Percentiles rank a stretch among this genome's conserved stretches.
These are phyloP conservation scores for Aspidapion aeneum DNA, from an alignment of 2,888 invertebrate genomes.

Conservation along the genomic window DNA sequence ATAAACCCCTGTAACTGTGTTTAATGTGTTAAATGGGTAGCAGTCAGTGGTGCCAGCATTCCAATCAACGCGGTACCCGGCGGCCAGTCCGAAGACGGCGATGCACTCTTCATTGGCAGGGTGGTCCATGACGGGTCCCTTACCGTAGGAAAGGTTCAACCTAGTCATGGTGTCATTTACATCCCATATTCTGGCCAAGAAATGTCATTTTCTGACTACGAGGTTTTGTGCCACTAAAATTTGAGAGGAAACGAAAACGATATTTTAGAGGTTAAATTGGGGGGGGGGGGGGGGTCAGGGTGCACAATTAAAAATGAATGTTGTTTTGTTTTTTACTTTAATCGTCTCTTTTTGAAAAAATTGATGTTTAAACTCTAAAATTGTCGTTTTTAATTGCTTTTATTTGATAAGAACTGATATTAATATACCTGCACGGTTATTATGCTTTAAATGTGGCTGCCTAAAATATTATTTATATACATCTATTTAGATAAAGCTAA, in stretches of 20 bases:
- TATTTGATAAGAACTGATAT: too few relatives aligned
- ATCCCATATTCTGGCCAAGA: conserved; percentile 81
- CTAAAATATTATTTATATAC: background rate
- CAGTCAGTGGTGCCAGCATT: conserved; percentile 53
- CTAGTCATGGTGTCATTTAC: conserved; percentile 71
- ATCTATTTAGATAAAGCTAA: background rate
- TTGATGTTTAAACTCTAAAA: too few relatives aligned
- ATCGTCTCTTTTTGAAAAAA: too few relatives aligned
- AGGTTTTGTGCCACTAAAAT: conserved; percentile 55
- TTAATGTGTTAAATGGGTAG: too few relatives aligned
- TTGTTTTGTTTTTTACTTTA: too few relatives aligned
- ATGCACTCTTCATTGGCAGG: conserved; percentile 74
- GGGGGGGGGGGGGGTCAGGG: too few relatives aligned
- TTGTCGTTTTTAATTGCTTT: too few relatives aligned
- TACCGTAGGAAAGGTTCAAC: conserved; percentile 81
- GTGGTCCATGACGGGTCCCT: conserved; percentile 72
- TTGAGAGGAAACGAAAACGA: background rate
- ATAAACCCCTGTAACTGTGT: too few relatives aligned
- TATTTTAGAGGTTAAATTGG: too few relatives aligned
- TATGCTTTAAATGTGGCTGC: background rate
- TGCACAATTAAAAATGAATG: too few relatives aligned
- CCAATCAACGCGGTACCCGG: conserved; percentile 70
- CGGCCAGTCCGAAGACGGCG: conserved; percentile 72
- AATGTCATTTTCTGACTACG: conserved; percentile 75
- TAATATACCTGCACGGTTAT: too few relatives aligned